Evolutionary conservation across 2,797 vertebrate genomes (phyloP), one percentile per base, ranked within the genome.

Genomic region (Pangasius macronema): DNA sequence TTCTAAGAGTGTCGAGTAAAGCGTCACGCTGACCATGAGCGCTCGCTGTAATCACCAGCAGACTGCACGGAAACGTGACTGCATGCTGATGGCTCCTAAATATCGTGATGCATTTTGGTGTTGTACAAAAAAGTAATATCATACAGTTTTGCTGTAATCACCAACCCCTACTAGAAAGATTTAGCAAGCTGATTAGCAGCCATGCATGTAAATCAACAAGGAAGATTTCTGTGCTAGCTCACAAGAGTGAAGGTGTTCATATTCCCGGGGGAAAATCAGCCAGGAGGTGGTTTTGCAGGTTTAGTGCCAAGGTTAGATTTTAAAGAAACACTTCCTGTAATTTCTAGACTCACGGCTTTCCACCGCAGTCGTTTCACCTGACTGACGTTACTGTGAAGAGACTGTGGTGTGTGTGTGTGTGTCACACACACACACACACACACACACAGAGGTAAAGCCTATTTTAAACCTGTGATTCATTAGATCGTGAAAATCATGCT

Each of bases 391-490:
- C n/a, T n/a, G n/a, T n/a, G n/a, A n/a, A n/a, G n/a, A n/a, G n/a
- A n/a, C n/a, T n/a, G n/a, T n/a, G n/a, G n/a, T n/a, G n/a, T n/a
- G n/a, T n/a, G n/a, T n/a, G n/a, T n/a, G n/a, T n/a, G n/a, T n/a
- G n/a, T n/a, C 22, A 67, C 70, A 46, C 68, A 72, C 70, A 72
- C 36, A 42, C 18, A 20, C 42, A 75, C 73, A 51, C 51, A 55
- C 6, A 18, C 65, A 51, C 86, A 79, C 16, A 59, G 22, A 39
- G 39, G 75, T 72, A 46, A 59, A 73, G 53, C 2, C 55, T 85
- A 49, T 73, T 77, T 81, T 80, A 61, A 57, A 53, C 46, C 30
- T 42, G 46, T 88, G 83, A 88, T 73, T 85, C 77, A 85, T 68
- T 27, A 24, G 39, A 77, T 72, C 8, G 27, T 53, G 67, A 68